These are phyloP conservation scores for Callimorpha dominula DNA, from an alignment of 2,888 invertebrate species.

Conservation along the genomic window DNA sequence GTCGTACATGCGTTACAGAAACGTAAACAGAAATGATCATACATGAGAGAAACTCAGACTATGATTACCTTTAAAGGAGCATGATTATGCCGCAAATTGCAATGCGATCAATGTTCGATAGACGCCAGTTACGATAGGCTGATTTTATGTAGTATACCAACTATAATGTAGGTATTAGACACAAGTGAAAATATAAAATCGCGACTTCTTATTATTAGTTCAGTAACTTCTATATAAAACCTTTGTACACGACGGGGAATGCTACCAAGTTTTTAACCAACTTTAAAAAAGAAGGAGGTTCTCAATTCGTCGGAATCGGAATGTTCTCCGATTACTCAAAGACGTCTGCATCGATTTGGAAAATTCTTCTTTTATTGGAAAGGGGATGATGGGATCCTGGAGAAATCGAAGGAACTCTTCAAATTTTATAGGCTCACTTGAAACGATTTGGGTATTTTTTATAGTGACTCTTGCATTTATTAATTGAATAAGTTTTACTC, in stretches of 20 bases:
- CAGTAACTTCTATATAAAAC: conserved; percentile 13
- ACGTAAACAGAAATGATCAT: conserved; percentile 17
- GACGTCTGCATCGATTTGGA: too few relatives aligned
- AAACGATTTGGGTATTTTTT: too few relatives aligned
- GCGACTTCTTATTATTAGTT: conserved; percentile 13
- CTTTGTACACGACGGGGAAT: neutral
- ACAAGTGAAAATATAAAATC: conserved; percentile 10
- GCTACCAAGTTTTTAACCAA: neutral
- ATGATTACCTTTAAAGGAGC: conserved; percentile 40
- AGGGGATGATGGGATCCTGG: too few relatives aligned
- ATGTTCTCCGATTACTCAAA: too few relatives aligned
- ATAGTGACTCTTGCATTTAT: too few relatives aligned
- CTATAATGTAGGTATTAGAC: neutral
- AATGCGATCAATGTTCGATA: conserved; percentile 30
- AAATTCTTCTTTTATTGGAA: too few relatives aligned
- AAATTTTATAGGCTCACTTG: too few relatives aligned
- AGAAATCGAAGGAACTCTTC: too few relatives aligned
- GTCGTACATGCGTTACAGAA: neutral
- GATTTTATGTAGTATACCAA: conserved; percentile 1
- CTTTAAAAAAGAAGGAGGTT: too few relatives aligned
- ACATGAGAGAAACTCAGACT: conserved; percentile 28
- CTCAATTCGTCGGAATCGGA: too few relatives aligned
- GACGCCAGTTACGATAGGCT: conserved; percentile 17
- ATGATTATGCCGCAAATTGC: conserved; percentile 33
- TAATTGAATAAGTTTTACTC: too few relatives aligned